Percentiles rank a stretch among this genome's conserved stretches.
Evolutionary conservation across 1,140 invertebrate genomes (phyloP).

Genomic region (Halotydeus destructor): DNA sequence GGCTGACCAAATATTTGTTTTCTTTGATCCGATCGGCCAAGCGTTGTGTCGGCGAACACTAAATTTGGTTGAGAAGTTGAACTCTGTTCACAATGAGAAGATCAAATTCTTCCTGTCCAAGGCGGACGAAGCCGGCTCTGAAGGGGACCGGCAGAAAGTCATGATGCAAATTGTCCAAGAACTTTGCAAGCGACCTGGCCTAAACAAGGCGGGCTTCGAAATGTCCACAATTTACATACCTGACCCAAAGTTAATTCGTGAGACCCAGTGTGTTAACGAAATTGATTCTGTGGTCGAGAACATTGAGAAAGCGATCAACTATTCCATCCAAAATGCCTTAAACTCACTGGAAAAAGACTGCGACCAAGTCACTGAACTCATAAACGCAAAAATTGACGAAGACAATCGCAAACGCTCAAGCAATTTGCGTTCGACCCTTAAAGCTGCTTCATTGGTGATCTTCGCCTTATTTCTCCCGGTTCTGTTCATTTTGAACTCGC

Average conservation of each 20-base stretch:
- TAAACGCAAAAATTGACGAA: constrained; percentile 25
- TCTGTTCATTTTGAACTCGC: constrained; percentile 24
- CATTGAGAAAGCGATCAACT: constrained; percentile 36
- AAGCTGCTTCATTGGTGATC: constrained; percentile 24
- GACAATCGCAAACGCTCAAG: constrained; percentile 24
- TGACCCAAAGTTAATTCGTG: constrained; percentile 28
- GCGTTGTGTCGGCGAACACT: constrained; percentile 38
- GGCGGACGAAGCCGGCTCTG: constrained; percentile 38
- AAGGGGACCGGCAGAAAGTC: constrained; percentile 35
- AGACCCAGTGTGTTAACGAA: constrained; percentile 33
- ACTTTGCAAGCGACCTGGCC: constrained; percentile 35
- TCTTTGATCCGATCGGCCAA: constrained; percentile 42
- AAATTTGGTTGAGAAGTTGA: constrained; percentile 35
- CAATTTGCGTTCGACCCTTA: constrained; percentile 21
- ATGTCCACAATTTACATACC: constrained; percentile 41
- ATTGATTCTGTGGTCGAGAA: constrained; percentile 37
- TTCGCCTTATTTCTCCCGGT: constrained; percentile 26
- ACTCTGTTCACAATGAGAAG: constrained; percentile 31
- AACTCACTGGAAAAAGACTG: constrained; percentile 36
- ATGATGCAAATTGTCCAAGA: constrained; percentile 45
- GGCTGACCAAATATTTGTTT: constrained; percentile 38
- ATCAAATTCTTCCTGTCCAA: constrained; percentile 37
- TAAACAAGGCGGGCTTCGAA: constrained; percentile 37
- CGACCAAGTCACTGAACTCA: constrained; percentile 27
- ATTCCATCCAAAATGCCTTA: constrained; percentile 36